Base-by-base conservation (phyloP, 1,140 invertebrate genomes). In the Saccostrea echinata region DNA sequence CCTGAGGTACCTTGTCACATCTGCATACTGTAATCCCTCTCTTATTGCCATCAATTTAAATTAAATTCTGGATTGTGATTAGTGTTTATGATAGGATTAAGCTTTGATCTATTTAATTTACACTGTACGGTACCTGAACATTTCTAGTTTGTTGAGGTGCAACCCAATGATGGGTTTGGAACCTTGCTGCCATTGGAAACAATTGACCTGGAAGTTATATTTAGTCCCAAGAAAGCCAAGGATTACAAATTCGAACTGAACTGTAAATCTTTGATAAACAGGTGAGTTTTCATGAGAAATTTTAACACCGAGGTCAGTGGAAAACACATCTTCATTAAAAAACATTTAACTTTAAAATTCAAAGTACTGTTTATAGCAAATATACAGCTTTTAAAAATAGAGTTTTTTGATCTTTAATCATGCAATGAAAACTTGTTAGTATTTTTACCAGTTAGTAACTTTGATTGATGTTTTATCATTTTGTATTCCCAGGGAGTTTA, bases 131-230 rank as follows among this genome's bases (percentile, higher is more conserved):
- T 76, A 71, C 43, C 43, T 43, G 43, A 43, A 57, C 84, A 13
- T 86, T 51, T 91, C 93, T 88, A 95, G 95, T 95, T 91, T 91
- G 90, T 95, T 27, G 94, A 95, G 57, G 93, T 95, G 8, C 94
- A 95, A 85, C 95, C 95, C 12, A 94, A 95, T 92, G 94, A 95
- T 92, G 95, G 95, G 1, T 95, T 95, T 94, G 95, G 94, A 24
- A 95, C 94, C 27, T 85, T 95, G 64, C 85, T 95, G 35, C 95
- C 95, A 16, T 85, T 93, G 52, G 94, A 95, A 87, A 95, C 93
- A 4, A 91, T 95, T 61, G 90, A 93, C 16, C 90, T 95, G 4
- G 93, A 95, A 84, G 92, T 95, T 33, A 92, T 95, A n/a, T 95
- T 95, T 88, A 94, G 92, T 89, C 94, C 94, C 51, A 91, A 91